Base-by-base conservation (phyloP, 2,113 vertebrate species). In the Gasterosteus nipponicus region DNA sequence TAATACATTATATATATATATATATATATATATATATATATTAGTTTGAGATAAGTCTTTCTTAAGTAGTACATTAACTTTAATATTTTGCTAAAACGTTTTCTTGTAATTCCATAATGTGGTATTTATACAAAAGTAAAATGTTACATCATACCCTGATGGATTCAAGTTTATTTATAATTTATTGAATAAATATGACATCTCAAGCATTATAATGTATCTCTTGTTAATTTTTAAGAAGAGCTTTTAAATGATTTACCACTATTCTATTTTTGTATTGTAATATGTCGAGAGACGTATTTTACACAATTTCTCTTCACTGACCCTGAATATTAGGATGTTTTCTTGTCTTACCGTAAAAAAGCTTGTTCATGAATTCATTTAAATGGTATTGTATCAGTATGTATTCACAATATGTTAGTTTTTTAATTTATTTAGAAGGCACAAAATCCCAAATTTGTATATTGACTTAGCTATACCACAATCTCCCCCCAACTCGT, bases 401-500 rank as follows among this genome's bases (percentile, higher is more conserved):
- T 70, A 10, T 46, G 26, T 59, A 16, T 49, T 68, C n/a, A 57
- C 29, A 38, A 12, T 16, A 16, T 16, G 11, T 22, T 51, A 51
- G 9, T n/a, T 8, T 51, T 49, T 49, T n/a, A 58, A 42, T 19
- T 51, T 16, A 41, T 33, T 47, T 39, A 19, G 42, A 60, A 64
- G 53, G 5, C 8, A 18, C 18, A 35, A 26, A 59, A 62, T 33
- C 10, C 0, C 22, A 26, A 26, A 26, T 26, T 26, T 26, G 7
- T 33, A 67, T 70, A 71, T 3, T 53, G 2, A 63, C 0, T 0
- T 41, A 74, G 49, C 39, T 31, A 59, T 49, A 14, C 8, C 74
- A 63, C 8, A 12, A 68, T 69, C 38, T 41, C 54, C 49, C 41
- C 41, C 22, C 59, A 51, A 64, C 81, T 58, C 33, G 18, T 31